A percentile compares a stretch with the other conserved stretches of the same genome.
phyloP scores from a whole-genome alignment of 1,140 invertebrate species.

The Bombus haemorrhoidalis region DNA sequence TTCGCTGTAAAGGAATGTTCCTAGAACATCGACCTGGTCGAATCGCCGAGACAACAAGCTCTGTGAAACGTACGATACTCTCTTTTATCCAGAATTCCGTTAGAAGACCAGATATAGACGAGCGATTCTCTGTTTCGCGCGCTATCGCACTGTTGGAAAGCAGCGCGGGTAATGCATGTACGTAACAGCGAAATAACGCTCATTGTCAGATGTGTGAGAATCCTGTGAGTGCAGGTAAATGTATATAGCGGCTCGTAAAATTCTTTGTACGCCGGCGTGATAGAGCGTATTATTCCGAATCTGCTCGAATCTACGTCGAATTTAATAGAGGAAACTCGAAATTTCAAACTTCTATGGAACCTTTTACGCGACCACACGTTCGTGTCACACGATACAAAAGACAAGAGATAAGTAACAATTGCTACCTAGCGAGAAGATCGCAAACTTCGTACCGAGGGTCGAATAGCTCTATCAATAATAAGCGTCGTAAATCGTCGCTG shows the following conservation, averaged over 20 bases:
- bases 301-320: no score
- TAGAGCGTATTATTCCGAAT: no score
- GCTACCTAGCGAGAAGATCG: neutral
- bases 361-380: neutral
- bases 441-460: neutral
- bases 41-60: neutral
- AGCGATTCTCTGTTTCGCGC: neutral
- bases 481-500: conserved; percentile 53
- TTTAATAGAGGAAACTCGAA: neutral
- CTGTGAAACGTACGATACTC: neutral
- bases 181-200: no score
- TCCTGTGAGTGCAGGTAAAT: no score
- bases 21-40: neutral
- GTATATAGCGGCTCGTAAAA: no score
- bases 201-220: no score
- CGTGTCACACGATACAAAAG: neutral
- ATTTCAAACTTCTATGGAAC: neutral
- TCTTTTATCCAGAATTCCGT: neutral
- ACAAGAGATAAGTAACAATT: neutral
- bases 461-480: conserved; percentile 57
- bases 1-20: neutral
- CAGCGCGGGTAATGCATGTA: no score
- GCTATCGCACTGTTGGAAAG: no score
- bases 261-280: no score
- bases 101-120: neutral